Evolutionary conservation across 2,797 vertebrate species (phyloP), one percentile per base, ranked within the genome.

Genomic region (Fistularia tabacaria): DNA sequence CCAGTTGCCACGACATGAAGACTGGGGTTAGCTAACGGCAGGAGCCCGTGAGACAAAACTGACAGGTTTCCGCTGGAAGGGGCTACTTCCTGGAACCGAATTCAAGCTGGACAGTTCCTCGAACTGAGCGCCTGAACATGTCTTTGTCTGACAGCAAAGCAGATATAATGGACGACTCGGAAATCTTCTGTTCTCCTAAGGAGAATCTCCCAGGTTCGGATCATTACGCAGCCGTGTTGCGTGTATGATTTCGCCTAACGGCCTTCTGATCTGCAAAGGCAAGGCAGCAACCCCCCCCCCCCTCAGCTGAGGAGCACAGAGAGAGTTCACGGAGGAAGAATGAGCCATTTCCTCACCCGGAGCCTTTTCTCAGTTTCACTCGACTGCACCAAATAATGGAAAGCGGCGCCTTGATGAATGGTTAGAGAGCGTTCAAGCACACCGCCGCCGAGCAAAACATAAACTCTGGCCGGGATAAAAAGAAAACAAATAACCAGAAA

Each of bases 341-440:
- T 85, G 83, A 89, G 83, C 79, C 77, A 59, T 75, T 76, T 80
- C 9, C 77, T 65, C 76, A 80, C 74, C 66, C 85, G 85, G 89
- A 84, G 80, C 76, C 65, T 85, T 85, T 40, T 87, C 80, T 88
- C 85, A 81, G 87, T 90, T 90, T 90, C 88, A 88, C 83, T 83
- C 89, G 89, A 89, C 82, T 91, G 87, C 87, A 81, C 87, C 84
- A 89, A 88, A 90, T 91, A 91, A 91, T 89, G 87, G 87, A 87
- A 89, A 87, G 84, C 86, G 79, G 78, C 50, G 78, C 66, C 69
- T 87, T 90, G 88, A 91, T 89, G 85, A 90, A 90, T 86, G 87
- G 84, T 81, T 83, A 68, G 79, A 77, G 85, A 84, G 86, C 84
- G 87, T 81, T 85, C 80, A 82, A 86, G 86, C 88, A 83, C 77